Percentiles rank a stretch among this genome's conserved stretches.
phyloP scores from a whole-genome alignment of 2,113 vertebrate genomes.

The Lophotis ruficrista region DNA sequence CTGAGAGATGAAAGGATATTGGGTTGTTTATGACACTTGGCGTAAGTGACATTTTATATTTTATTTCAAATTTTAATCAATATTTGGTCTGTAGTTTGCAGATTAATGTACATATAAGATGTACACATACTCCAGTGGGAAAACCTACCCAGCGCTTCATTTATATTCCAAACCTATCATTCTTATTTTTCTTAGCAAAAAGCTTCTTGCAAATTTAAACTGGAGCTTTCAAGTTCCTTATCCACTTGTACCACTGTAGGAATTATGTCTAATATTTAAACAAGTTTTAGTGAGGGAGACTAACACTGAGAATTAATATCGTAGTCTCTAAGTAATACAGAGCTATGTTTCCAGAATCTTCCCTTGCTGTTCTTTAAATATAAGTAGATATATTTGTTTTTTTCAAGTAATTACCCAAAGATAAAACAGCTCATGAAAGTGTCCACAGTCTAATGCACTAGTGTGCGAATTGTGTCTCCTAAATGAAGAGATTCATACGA shows the following conservation, averaged over 20 bases:
- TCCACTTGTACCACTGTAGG: background rate
- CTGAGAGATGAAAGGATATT: background rate
- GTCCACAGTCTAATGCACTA: background rate
- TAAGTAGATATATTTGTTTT: background rate
- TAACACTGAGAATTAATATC: background rate
- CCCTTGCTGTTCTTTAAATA: background rate
- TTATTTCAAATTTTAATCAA: conserved; percentile 4
- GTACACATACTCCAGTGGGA: background rate
- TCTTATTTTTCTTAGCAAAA: background rate
- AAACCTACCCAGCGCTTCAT: background rate
- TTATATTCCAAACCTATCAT: background rate
- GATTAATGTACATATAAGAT: background rate
- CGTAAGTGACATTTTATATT: background rate
- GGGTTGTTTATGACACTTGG: background rate
- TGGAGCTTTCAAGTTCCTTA: background rate
- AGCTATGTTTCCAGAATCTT: background rate
- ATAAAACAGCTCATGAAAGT: background rate
- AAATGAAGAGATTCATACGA: background rate
- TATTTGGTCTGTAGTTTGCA: background rate
- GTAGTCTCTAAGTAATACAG: background rate
- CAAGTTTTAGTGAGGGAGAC: background rate
- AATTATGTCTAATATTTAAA: conserved; percentile 1
- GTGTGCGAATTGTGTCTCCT: rapidly evolving
- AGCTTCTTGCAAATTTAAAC: background rate
- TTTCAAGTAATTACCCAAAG: background rate